phyloP scores from a whole-genome alignment of 37 sponge, comb jelly and placozoan genomes.

The Chondrilla cf. caribensis region DNA sequence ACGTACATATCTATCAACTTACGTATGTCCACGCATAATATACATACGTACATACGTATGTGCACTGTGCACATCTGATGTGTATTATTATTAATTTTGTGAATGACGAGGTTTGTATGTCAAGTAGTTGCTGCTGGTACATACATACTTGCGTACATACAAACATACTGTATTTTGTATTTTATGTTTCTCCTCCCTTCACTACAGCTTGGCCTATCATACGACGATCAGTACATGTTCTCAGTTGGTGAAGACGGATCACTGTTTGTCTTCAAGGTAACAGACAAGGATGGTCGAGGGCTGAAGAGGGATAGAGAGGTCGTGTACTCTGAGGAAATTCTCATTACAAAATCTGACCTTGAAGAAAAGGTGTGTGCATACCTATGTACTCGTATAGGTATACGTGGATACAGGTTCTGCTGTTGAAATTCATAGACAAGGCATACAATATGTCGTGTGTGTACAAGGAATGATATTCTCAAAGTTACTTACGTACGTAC shows the following conservation, averaged over 20 bases:
- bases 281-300: slow-evolving; percentile 88
- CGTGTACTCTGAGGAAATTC: slow-evolving; percentile 86
- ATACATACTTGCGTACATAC: slow-evolving; percentile 7
- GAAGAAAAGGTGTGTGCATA: slow-evolving; percentile 78
- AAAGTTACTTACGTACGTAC: background rate
- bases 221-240: slow-evolving; percentile 89
- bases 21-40: background rate
- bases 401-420: background rate
- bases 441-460: background rate
- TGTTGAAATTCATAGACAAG: background rate
- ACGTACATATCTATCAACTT: background rate
- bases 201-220: slow-evolving; percentile 79
- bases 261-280: slow-evolving; percentile 77
- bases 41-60: too few species aligned
- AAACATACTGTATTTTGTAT: background rate
- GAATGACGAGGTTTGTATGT: too few species aligned
- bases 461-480: too few species aligned
- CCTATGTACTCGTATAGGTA: background rate
- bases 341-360: slow-evolving; percentile 90
- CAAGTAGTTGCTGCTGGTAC: too few species aligned
- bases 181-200: too few species aligned
- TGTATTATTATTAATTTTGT: too few species aligned
- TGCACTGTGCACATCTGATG: too few species aligned
- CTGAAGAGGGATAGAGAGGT: slow-evolving; percentile 84
- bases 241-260: slow-evolving; percentile 89